These are phyloP conservation scores for Stomorhina lunata DNA, from an alignment of 2,888 invertebrate genomes.

Conservation along the genomic window DNA sequence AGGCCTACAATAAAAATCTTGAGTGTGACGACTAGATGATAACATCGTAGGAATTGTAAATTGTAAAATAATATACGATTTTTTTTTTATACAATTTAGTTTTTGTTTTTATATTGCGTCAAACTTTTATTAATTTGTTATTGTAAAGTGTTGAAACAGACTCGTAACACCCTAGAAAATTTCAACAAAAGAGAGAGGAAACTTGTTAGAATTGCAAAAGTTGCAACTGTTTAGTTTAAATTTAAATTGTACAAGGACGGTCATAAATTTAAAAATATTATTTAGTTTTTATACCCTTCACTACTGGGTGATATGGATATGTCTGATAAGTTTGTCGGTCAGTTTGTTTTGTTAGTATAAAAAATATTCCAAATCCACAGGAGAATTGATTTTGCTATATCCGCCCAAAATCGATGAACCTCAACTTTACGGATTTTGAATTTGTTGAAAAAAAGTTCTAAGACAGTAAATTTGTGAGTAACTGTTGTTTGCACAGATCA, in stretches of 20 bases:
- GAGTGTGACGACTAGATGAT: constrained; percentile 18
- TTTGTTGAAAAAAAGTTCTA: too few species aligned
- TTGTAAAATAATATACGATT: neutral
- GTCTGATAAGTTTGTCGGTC: too few species aligned
- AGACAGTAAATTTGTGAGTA: too few species aligned
- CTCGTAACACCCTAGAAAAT: neutral
- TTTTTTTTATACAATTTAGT: neutral
- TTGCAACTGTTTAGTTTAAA: constrained; percentile 21
- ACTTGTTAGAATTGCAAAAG: constrained; percentile 39
- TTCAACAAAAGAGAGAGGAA: constrained; percentile 33
- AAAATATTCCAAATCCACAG: too few species aligned
- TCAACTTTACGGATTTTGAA: too few species aligned
- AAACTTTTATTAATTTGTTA: constrained; percentile 19
- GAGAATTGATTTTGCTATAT: too few species aligned
- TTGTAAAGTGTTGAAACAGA: too few species aligned
- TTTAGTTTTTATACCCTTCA: neutral
- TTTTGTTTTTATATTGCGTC: constrained; percentile 37
- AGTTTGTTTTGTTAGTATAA: too few species aligned
- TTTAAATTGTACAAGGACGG: constrained; percentile 57
- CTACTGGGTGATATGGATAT: too few species aligned
- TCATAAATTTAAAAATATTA: constrained; percentile 27
- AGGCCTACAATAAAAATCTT: neutral
- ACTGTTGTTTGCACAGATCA: too few species aligned
- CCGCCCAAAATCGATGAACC: too few species aligned
- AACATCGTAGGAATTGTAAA: constrained; percentile 3